Evolutionary conservation across 2,797 vertebrate genomes (phyloP).

Genomic region (Enteromius fasciolatus): DNA sequence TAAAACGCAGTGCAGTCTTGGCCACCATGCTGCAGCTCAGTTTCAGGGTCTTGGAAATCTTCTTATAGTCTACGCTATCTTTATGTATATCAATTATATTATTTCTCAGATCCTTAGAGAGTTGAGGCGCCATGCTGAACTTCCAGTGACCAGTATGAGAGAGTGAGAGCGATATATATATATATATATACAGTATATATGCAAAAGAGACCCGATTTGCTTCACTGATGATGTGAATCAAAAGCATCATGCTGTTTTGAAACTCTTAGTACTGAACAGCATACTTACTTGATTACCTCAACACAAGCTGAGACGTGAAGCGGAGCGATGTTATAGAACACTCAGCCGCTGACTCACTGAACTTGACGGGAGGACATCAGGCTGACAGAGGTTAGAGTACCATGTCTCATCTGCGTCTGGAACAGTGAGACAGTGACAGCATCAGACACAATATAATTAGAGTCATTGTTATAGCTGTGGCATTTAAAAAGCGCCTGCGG

Average conservation of each 20-base stretch:
- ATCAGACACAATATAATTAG: conserved; percentile 39
- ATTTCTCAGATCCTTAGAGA: too few species aligned
- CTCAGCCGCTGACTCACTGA: conserved; percentile 75
- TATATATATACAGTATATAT: too few species aligned
- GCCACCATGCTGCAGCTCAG: too few species aligned
- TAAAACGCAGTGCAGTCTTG: too few species aligned
- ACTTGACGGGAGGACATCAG: conserved; percentile 75
- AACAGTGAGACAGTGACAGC: conserved; percentile 10
- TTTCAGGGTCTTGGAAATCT: too few species aligned
- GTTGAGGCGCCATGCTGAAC: too few species aligned
- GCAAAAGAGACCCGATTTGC: background rate
- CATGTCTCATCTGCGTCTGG: conserved; percentile 50
- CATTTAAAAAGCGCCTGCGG: conserved; percentile 41
- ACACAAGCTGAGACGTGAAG: conserved; percentile 74
- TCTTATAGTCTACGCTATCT: too few species aligned
- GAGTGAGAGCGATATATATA: too few species aligned
- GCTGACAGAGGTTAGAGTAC: conserved; percentile 63
- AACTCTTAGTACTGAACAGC: conserved; percentile 24
- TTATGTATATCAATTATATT: too few species aligned
- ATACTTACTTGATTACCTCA: conserved; percentile 62
- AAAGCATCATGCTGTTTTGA: conserved; percentile 11
- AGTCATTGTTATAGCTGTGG: conserved; percentile 26
- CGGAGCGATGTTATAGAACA: conserved; percentile 70
- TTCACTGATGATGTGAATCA: conserved; percentile 73
- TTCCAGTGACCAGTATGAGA: too few species aligned